Conservation (phyloP, 2,888 invertebrate species). For the Amphiduros pacificus region DNA sequence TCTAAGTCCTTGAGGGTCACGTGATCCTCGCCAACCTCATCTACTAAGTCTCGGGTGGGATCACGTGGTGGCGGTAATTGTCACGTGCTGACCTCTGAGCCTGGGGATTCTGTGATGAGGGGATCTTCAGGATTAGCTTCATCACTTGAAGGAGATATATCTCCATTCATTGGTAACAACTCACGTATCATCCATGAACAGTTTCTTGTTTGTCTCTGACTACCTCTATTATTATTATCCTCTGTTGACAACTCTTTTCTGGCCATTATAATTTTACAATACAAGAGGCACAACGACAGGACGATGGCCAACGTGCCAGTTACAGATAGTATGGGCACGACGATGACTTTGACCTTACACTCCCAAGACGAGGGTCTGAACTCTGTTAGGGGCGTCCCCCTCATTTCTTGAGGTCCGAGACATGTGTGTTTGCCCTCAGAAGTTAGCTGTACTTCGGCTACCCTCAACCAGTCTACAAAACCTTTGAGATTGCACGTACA, state of each 20-base stretch:
- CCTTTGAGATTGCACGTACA: constrained; percentile 11
- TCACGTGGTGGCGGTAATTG: too few species aligned
- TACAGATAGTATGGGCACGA: constrained; percentile 7
- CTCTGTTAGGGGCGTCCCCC: constrained; percentile 1
- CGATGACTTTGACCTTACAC: constrained; percentile 1
- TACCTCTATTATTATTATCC: neutral
- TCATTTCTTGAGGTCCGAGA: neutral
- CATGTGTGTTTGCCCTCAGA: constrained; percentile 14
- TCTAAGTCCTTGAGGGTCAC: too few species aligned
- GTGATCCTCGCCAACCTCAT: too few species aligned
- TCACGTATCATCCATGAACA: constrained; percentile 16
- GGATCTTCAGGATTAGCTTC: constrained; percentile 16
- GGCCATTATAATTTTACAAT: neutral
- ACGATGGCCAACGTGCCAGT: constrained; percentile 1
- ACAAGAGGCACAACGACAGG: neutral
- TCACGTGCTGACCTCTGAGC: constrained; percentile 1
- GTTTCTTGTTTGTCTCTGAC: neutral
- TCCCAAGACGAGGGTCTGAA: constrained; percentile 11
- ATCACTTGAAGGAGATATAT: constrained; percentile 9
- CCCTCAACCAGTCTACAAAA: constrained; percentile 12
- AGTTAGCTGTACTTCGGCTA: constrained; percentile 6
- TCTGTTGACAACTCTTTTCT: neutral
- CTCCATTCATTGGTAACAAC: constrained; percentile 13
- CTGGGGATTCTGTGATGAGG: constrained; percentile 1
- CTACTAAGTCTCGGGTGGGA: too few species aligned